Conservation (phyloP, 2,797 vertebrate species). For the Sitta carolinensis region DNA sequence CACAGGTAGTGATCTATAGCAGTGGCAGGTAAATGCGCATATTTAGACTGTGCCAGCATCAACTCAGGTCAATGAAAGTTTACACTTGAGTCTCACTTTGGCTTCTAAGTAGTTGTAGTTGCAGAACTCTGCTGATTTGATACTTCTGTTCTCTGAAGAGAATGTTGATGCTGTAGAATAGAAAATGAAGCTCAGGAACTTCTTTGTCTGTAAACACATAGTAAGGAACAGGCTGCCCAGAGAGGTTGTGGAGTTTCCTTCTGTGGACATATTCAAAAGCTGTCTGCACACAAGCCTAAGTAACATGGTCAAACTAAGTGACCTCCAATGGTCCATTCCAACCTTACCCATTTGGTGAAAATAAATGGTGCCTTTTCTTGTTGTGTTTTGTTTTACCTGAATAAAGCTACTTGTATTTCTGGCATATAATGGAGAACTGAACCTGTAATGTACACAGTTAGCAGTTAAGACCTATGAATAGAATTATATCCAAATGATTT, state of each 20-base stretch:
- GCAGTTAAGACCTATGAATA: not conserved
- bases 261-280: not conserved
- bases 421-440: not conserved
- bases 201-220: not conserved
- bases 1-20: not conserved
- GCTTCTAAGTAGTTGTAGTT: not conserved
- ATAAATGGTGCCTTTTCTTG: not conserved
- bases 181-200: not conserved
- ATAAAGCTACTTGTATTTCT: not conserved
- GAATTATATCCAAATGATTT: not conserved
- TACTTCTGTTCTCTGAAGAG: not conserved
- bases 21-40: not conserved
- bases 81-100: not conserved
- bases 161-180: not conserved
- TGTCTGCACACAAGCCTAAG: not conserved
- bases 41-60: not conserved
- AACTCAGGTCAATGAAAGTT: not conserved
- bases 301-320: not conserved
- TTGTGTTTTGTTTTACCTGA: not conserved
- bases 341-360: not conserved
- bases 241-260: not conserved
- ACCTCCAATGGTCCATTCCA: not conserved
- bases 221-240: not conserved
- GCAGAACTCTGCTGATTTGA: not conserved
- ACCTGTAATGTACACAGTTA: not conserved